These are phyloP conservation scores for Napeogenes sylphis DNA, from an alignment of 2,888 invertebrate species.

Conservation along the genomic window DNA sequence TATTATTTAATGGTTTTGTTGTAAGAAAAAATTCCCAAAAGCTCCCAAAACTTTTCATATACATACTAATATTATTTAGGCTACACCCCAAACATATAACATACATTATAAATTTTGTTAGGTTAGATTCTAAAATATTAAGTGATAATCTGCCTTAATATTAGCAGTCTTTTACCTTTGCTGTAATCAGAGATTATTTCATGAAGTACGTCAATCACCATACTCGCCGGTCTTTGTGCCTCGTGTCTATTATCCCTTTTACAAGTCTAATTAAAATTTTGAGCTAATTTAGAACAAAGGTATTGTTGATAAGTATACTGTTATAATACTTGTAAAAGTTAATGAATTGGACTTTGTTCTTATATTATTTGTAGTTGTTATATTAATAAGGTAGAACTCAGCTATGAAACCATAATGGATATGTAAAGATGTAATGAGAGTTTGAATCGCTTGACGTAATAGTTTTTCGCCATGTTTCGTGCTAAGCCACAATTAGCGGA, in stretches of 20 bases:
- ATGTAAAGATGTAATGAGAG: background rate
- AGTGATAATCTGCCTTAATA: background rate
- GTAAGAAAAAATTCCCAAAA: too few species aligned
- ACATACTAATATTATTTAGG: too few species aligned
- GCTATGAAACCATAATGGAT: background rate
- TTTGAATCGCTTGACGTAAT: conserved; percentile 5
- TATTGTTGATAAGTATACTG: too few species aligned
- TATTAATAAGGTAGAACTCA: too few species aligned
- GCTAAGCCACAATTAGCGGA: conserved; percentile 25
- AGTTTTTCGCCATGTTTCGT: conserved; percentile 21
- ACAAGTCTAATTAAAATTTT: conserved; percentile 34
- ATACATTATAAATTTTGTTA: too few species aligned
- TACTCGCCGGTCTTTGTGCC: conserved; percentile 23
- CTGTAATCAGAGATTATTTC: conserved; percentile 22
- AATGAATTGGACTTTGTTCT: too few species aligned
- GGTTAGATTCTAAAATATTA: background rate
- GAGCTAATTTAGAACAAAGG: conserved; percentile 16
- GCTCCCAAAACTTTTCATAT: too few species aligned
- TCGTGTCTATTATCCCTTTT: conserved; percentile 28
- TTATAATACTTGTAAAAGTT: too few species aligned
- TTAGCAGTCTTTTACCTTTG: conserved; percentile 4
- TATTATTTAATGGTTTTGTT: too few species aligned
- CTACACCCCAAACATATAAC: too few species aligned
- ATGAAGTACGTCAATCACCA: conserved; percentile 20
- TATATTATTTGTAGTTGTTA: too few species aligned